A percentile compares a stretch with the other conserved stretches of the same genome.
These are phyloP conservation scores for Megaleporinus macrocephalus DNA, from an alignment of 2,113 vertebrate genomes.

Conservation along the genomic window DNA sequence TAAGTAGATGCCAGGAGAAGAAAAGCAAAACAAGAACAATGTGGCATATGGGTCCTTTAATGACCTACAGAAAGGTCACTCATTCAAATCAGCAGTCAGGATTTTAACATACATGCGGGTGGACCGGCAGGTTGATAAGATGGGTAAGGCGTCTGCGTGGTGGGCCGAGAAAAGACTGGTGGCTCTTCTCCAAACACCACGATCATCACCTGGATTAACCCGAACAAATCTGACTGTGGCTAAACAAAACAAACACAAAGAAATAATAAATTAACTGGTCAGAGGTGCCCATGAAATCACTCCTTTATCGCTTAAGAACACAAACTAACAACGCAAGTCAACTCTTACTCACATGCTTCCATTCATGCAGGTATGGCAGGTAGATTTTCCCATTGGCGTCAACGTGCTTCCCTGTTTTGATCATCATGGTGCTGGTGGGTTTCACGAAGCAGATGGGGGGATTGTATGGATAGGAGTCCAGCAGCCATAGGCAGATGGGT, in stretches of 20 bases:
- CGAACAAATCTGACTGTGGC: slow-evolving; percentile 93
- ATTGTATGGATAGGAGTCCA: slow-evolving; percentile 97
- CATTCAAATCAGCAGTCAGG: too few species aligned
- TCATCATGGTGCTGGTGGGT: slow-evolving; percentile 98
- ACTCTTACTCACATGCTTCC: slow-evolving; percentile 89
- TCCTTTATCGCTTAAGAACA: too few species aligned
- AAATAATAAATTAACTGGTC: too few species aligned
- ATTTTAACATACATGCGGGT: slow-evolving; percentile 87
- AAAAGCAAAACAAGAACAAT: too few species aligned
- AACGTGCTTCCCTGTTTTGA: slow-evolving; percentile 97
- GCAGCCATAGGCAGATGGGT: slow-evolving; percentile 94
- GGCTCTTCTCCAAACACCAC: slow-evolving; percentile 97
- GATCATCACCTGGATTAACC: slow-evolving; percentile 97
- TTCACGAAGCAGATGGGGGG: slow-evolving; percentile 99
- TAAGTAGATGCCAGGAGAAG: too few species aligned
- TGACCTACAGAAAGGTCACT: too few species aligned
- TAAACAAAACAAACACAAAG: slow-evolving; percentile 61
- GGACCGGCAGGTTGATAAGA: slow-evolving; percentile 91
- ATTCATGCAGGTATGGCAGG: slow-evolving; percentile 96
- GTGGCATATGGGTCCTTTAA: too few species aligned
- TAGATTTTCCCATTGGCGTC: slow-evolving; percentile 98
- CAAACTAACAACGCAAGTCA: background rate
- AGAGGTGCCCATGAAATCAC: too few species aligned
- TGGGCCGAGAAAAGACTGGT: slow-evolving; percentile 94
- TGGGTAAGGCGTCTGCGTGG: slow-evolving; percentile 84